Percentiles rank a stretch among this genome's conserved stretches.
These are phyloP conservation scores for Notechis scutatus DNA, from an alignment of 2,113 vertebrate genomes.

Conservation along the genomic window DNA sequence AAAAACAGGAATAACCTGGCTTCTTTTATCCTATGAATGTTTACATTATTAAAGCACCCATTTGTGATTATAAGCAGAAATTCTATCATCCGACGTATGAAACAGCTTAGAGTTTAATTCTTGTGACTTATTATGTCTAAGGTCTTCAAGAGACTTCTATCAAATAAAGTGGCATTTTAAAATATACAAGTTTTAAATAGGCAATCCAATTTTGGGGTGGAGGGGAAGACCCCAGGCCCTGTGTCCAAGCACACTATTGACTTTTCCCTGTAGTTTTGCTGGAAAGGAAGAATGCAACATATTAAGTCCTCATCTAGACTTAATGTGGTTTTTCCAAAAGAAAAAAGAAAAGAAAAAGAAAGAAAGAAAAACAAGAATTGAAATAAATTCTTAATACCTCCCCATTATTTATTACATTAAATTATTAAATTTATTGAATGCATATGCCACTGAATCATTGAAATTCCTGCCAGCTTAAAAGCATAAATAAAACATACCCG, in stretches of 20 bases:
- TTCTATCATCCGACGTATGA: neutral
- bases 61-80: neutral
- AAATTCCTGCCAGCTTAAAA: neutral
- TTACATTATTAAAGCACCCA: neutral
- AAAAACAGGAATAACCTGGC: neutral
- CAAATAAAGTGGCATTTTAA: neutral
- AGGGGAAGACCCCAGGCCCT: neutral
- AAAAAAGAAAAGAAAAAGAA: neutral
- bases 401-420: neutral
- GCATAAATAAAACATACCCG: neutral
- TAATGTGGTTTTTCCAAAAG: neutral
- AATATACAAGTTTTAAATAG: neutral
- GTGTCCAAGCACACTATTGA: neutral
- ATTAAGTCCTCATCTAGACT: neutral
- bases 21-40: neutral
- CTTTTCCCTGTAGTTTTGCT: neutral
- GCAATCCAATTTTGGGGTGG: neutral
- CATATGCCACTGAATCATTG: neutral
- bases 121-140: neutral
- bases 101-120: neutral
- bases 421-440: neutral
- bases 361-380: neutral
- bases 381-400: neutral
- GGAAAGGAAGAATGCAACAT: neutral
- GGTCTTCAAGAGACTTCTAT: neutral